Percentiles rank a stretch among this genome's conserved stretches.
These are phyloP conservation scores for Chlorodrepanis virens DNA, from an alignment of 2,113 vertebrate genomes.

Conservation along the genomic window DNA sequence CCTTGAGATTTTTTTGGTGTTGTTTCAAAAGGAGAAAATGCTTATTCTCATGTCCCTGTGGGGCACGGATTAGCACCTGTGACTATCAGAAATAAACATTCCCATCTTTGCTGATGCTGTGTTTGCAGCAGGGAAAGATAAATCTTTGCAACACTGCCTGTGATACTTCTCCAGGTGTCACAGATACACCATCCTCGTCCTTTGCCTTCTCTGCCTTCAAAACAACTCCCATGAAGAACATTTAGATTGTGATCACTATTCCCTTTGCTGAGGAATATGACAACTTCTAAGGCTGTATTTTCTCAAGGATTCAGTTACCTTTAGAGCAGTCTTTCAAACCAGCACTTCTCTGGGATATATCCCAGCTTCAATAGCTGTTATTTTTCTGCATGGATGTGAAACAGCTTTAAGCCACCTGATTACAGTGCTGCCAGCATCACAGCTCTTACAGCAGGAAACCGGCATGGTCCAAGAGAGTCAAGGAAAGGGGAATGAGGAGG, in stretches of 20 bases:
- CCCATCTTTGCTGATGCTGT: not conserved
- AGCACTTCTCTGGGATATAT: not conserved
- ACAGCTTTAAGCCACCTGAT: not conserved
- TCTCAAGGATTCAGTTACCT: not conserved
- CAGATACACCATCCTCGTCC: not conserved
- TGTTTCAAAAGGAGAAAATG: not conserved
- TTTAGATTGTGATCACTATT: not conserved
- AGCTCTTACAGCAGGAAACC: not conserved
- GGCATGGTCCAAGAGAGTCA: not conserved
- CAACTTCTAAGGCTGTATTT: not conserved
- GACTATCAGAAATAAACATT: not conserved
- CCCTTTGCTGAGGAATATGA: not conserved
- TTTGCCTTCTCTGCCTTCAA: not conserved
- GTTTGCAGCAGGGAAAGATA: not conserved
- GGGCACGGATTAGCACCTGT: not conserved
- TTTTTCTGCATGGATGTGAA: not conserved
- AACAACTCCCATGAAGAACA: not conserved
- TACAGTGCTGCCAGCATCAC: not conserved
- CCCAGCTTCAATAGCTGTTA: not conserved
- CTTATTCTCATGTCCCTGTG: not conserved
- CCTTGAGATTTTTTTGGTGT: not conserved
- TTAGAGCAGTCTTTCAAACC: not conserved
- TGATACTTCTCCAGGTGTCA: not conserved
- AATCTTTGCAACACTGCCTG: not conserved
- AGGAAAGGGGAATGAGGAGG: not conserved